These are phyloP conservation scores for Enchytraeus crypticus DNA, from an alignment of 2,888 invertebrate genomes.

Conservation along the genomic window DNA sequence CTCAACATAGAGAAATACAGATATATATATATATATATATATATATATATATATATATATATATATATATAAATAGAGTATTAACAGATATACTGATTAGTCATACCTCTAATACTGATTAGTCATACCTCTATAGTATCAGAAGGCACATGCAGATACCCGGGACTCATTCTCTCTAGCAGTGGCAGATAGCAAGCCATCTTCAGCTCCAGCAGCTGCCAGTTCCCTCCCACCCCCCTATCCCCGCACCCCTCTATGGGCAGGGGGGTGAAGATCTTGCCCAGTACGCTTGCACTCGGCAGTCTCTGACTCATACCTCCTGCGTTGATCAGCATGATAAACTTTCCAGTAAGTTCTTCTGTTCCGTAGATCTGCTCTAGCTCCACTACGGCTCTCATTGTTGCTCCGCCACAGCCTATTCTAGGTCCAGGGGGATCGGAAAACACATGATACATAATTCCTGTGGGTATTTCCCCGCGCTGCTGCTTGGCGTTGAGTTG, in stretches of 20 bases:
- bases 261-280: slow-evolving; percentile 50
- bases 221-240: slow-evolving; percentile 32
- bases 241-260: slow-evolving; percentile 39
- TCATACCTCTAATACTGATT: no score
- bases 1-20: no score
- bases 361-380: slow-evolving; percentile 36
- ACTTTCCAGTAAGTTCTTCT: slow-evolving; percentile 32
- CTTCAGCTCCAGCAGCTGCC: slow-evolving; percentile 50
- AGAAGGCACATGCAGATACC: slow-evolving; percentile 49
- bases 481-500: slow-evolving; percentile 42
- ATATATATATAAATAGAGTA: no score
- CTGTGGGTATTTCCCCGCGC: slow-evolving; percentile 40
- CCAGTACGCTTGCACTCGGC: slow-evolving; percentile 49
- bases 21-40: no score
- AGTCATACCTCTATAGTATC: slow-evolving; percentile 51
- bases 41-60: no score
- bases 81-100: no score
- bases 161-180: slow-evolving; percentile 43
- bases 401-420: slow-evolving; percentile 50
- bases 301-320: slow-evolving; percentile 52
- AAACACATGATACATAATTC: slow-evolving; percentile 41
- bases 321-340: slow-evolving; percentile 49
- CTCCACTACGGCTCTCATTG: slow-evolving; percentile 41
- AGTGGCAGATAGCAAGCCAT: slow-evolving; percentile 50
- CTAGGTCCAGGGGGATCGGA: slow-evolving; percentile 49